A percentile compares a stretch with the other conserved stretches of the same genome.
phyloP scores from a whole-genome alignment of 2,888 invertebrate species.

The Spatulosminthurus flaviceps region DNA sequence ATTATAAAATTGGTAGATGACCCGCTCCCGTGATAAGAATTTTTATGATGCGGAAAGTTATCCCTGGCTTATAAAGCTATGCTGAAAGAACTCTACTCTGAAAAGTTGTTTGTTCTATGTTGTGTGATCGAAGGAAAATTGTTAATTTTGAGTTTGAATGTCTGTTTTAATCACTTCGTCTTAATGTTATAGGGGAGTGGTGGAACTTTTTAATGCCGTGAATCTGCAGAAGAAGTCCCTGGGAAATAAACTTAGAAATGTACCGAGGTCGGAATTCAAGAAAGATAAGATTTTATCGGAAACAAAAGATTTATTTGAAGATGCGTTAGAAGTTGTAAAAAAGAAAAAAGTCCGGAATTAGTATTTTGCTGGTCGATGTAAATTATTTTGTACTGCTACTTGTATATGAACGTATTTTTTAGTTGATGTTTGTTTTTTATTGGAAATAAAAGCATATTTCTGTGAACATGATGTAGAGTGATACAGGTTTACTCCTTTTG shows the following conservation, averaged over 20 bases:
- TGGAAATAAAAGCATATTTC: not conserved
- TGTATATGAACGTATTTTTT: not conserved
- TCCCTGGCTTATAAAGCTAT: conserved; percentile 4
- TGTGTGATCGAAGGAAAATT: no score
- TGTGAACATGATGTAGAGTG: not conserved
- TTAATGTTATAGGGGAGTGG: conserved; percentile 67
- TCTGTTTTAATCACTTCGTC: no score
- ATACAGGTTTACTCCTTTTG: conserved; percentile 6
- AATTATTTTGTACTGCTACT: not conserved
- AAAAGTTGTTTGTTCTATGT: not conserved
- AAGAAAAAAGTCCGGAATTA: conserved; percentile 23
- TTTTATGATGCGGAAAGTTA: conserved; percentile 2
- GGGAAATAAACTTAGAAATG: conserved; percentile 65
- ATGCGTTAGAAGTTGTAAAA: conserved; percentile 50
- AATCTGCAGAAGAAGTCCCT: conserved; percentile 67
- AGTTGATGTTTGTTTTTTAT: not conserved
- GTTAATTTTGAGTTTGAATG: no score
- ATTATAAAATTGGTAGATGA: no score
- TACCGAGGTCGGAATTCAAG: conserved; percentile 66
- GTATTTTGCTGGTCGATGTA: no score
- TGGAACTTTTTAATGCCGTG: conserved; percentile 69
- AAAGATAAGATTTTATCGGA: conserved; percentile 66
- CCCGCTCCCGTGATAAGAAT: not conserved
- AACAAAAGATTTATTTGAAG: conserved; percentile 64
- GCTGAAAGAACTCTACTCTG: not conserved